A percentile compares a stretch with the other conserved stretches of the same genome.
Conservation (phyloP, 1,140 invertebrate species). For the Zaprionus camerounensis region DNA sequence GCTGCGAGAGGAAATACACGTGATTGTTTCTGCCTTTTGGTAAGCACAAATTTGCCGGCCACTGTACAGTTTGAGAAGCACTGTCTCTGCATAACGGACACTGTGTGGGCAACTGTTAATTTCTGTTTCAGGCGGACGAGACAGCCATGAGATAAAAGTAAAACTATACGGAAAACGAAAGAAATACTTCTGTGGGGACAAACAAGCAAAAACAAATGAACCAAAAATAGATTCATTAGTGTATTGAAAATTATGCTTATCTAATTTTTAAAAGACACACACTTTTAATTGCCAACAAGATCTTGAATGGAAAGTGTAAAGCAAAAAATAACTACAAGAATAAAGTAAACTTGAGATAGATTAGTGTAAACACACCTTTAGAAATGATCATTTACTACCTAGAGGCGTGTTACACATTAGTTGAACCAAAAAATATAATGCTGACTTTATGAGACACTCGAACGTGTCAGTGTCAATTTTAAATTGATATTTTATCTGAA, state of each 20-base stretch:
- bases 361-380: constrained; percentile 25
- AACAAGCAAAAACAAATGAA: not conserved
- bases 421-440: constrained; percentile 37
- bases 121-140: not conserved
- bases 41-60: constrained; percentile 60
- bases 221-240: not conserved
- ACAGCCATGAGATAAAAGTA: constrained; percentile 6
- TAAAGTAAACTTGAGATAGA: not conserved
- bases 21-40: constrained; percentile 41
- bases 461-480: constrained; percentile 66
- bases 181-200: not conserved
- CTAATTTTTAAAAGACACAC: not conserved
- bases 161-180: not conserved
- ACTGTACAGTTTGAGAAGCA: constrained; percentile 46
- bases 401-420: constrained; percentile 34
- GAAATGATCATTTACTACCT: constrained; percentile 31
- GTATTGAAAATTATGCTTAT: not conserved
- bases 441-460: constrained; percentile 64
- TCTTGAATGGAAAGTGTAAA: not conserved
- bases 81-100: constrained; percentile 22
- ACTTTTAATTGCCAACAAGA: not conserved
- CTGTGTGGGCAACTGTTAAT: constrained; percentile 8
- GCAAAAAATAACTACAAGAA: not conserved
- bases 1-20: constrained; percentile 26
- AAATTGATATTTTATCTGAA: constrained; percentile 67